phyloP scores from a whole-genome alignment of 2,888 invertebrate species.

The Pyrrhia umbra region DNA sequence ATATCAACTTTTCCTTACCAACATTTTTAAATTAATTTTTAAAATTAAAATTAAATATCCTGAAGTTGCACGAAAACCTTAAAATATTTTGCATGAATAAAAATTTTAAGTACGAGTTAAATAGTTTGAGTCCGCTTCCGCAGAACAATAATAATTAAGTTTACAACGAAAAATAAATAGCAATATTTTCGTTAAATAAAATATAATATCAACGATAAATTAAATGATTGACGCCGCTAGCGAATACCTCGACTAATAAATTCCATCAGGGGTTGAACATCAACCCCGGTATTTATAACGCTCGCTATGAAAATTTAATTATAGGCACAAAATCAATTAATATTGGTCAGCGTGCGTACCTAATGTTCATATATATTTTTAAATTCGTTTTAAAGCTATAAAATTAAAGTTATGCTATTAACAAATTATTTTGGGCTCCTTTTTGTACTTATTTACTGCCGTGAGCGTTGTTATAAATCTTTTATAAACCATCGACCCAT shows the following conservation, averaged over 20 bases:
- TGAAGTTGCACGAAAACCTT: no score
- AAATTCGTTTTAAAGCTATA: slow-evolving; percentile 3
- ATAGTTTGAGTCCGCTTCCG: not conserved
- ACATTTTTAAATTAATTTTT: no score
- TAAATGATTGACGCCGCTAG: slow-evolving; percentile 9
- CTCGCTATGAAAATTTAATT: slow-evolving; percentile 25
- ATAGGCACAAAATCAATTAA: slow-evolving; percentile 19
- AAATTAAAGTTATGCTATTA: not conserved
- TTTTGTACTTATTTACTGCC: no score
- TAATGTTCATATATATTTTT: not conserved
- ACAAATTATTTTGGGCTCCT: no score
- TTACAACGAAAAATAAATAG: not conserved
- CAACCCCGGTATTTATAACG: slow-evolving; percentile 8
- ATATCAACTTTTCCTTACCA: no score
- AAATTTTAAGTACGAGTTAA: not conserved
- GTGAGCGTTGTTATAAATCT: no score
- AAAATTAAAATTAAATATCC: not conserved
- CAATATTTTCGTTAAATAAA: not conserved
- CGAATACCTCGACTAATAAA: slow-evolving; percentile 12
- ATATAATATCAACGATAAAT: not conserved
- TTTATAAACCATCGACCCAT: no score
- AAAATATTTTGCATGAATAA: not conserved
- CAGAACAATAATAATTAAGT: not conserved
- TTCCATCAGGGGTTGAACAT: slow-evolving; percentile 18
- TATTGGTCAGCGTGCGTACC: not conserved